These are phyloP conservation scores for Asobara japonica DNA, from an alignment of 1,140 invertebrate genomes.

Conservation along the genomic window DNA sequence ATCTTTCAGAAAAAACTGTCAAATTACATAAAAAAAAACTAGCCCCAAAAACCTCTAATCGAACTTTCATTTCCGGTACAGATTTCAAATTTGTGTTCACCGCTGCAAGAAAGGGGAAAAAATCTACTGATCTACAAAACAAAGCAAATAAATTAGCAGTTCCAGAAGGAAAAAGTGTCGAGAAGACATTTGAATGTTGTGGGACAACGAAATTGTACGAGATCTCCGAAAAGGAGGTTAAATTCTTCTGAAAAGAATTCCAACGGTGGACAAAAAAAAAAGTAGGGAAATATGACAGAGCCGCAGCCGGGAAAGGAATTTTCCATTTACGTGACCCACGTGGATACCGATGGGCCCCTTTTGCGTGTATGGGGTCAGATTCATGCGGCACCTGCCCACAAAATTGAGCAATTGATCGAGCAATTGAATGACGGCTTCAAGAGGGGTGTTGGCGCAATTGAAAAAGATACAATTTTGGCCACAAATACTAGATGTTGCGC, in stretches of 20 bases:
- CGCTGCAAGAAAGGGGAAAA: not conserved
- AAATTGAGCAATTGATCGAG: conserved; percentile 68
- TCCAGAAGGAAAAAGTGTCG: not conserved
- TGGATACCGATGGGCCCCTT: conserved; percentile 73
- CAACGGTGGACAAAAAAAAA: not conserved
- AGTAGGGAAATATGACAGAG: not conserved
- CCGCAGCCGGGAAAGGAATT: not conserved
- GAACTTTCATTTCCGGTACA: too few species aligned
- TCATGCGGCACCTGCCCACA: conserved; percentile 68
- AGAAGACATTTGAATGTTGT: conserved; percentile 11
- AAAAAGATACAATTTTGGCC: conserved; percentile 57
- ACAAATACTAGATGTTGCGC: conserved; percentile 69
- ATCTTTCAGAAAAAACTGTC: too few species aligned
- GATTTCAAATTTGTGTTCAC: too few species aligned
- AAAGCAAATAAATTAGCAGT: not conserved
- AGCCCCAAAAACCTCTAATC: too few species aligned
- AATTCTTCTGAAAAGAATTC: not conserved
- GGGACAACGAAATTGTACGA: not conserved
- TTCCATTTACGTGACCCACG: conserved; percentile 70
- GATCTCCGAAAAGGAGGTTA: not conserved
- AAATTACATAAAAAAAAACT: too few species aligned
- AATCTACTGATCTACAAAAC: not conserved
- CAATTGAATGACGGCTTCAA: conserved; percentile 62
- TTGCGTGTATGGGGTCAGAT: conserved; percentile 76
- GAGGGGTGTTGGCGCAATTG: conserved; percentile 57